Evolutionary conservation across 2,113 vertebrate genomes (phyloP), one percentile per base, ranked within the genome.

Genomic region (Anguilla rostrata): DNA sequence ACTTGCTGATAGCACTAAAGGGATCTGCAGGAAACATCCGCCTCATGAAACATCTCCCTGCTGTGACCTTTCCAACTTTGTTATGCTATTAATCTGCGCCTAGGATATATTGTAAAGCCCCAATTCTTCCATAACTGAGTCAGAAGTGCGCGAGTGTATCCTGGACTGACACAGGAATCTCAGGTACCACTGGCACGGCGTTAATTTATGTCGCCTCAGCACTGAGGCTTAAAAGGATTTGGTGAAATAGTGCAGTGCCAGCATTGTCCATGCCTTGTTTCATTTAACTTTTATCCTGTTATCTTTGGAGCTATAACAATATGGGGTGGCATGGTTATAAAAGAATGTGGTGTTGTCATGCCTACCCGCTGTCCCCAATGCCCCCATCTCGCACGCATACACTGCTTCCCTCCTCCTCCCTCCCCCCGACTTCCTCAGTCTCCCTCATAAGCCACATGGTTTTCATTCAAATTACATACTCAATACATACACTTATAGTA

Each of bases 51-150:
- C 82, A 84, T 81, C 79, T 53, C 83, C 83, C 81, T 78, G 34
- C 85, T 66, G 41, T 85, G 87, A 90, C 86, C 89, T 88, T 89
- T 91, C 87, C 83, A 75, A 75, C 71, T 75, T 34, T 75, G 26
- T 75, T 34, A 75, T 75, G 71, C 71, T 75, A 75, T 75, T 75
- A 75, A 75, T 75, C 71, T 75, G n/a, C 11, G 29, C 26, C n/a
- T 75, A n/a, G 66, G 11, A n/a, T 75, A 26, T 75, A 75, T 34
- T n/a, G 71, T 34, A 34, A 75, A 75, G n/a, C 26, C 71, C 71
- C 26, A 34, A 41, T 81, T 81, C 16, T 81, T 34, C 43, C 79
- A 81, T 81, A 81, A 41, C 79, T 81, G 41, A 43, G 39, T 81
- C 29, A 81, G 39, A 81, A 40, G 79, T 41, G 79, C 22, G 4